phyloP scores from a whole-genome alignment of 2,888 invertebrate genomes.

The Papilio gigon region DNA sequence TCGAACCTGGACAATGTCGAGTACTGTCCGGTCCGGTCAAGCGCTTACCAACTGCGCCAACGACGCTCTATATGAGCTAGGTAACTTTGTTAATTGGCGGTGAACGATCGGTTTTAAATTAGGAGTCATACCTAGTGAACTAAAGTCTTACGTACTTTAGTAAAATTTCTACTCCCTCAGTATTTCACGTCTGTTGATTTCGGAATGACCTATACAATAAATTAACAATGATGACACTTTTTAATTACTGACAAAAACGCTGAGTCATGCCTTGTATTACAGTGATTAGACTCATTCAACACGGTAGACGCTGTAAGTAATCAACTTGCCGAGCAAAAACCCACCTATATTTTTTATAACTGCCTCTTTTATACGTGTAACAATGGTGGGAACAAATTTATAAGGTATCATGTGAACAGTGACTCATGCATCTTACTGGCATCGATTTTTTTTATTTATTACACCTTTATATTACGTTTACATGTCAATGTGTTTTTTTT shows the following conservation, averaged over 20 bases:
- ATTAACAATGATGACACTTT: not conserved
- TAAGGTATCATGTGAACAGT: conserved; percentile 10
- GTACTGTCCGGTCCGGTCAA: no score
- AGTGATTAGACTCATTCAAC: not conserved
- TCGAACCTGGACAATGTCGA: no score
- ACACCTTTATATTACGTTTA: not conserved
- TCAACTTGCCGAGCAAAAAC: conserved; percentile 9
- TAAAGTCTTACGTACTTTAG: not conserved
- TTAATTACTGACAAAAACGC: not conserved
- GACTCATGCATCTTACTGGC: conserved; percentile 1
- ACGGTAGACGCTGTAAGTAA: not conserved
- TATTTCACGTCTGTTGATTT: not conserved
- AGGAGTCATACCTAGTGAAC: no score
- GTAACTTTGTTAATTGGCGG: no score
- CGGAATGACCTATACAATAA: not conserved
- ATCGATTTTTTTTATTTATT: not conserved
- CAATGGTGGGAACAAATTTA: conserved; percentile 15
- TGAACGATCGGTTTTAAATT: no score
- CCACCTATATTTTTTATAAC: not conserved
- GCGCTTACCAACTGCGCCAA: no score
- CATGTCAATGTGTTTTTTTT: no score
- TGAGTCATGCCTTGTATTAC: not conserved
- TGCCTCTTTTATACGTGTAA: not conserved
- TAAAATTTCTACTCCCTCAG: not conserved
- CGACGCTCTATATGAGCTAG: no score